Conservation (phyloP, 2,797 vertebrate genomes). For the Lemur catta region DNA sequence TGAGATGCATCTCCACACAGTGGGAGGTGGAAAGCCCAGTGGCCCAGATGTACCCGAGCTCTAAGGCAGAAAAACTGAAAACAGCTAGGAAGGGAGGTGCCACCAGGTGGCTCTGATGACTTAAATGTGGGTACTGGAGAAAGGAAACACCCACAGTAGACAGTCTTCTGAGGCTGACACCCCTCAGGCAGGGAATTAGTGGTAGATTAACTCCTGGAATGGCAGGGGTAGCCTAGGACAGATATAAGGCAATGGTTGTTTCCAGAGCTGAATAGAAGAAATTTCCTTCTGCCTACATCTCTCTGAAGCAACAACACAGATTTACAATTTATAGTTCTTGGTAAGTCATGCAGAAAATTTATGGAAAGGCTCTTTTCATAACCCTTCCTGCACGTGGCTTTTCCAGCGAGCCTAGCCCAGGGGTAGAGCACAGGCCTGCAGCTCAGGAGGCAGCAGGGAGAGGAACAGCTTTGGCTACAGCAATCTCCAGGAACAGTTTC, state of each 20-base stretch:
- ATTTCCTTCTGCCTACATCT: neutral
- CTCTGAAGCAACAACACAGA: conserved; percentile 47
- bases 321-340: conserved; percentile 28
- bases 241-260: neutral
- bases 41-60: neutral
- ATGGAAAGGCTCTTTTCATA: conserved; percentile 45
- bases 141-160: neutral
- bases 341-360: conserved; percentile 37
- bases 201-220: neutral
- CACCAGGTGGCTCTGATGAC: neutral
- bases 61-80: neutral
- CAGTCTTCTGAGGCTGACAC: neutral
- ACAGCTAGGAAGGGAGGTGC: neutral
- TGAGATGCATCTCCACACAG: neutral
- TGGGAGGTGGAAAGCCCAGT: neutral
- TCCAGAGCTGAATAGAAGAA: neutral
- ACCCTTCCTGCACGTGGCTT: neutral
- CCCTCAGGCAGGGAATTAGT: neutral
- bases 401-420: neutral
- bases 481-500: neutral
- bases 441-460: neutral
- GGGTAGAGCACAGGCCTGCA: neutral
- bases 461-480: neutral
- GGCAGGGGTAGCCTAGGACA: neutral
- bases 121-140: neutral